Evolutionary conservation across 2,797 vertebrate species (phyloP).

Genomic region (Epinephelus awoara): DNA sequence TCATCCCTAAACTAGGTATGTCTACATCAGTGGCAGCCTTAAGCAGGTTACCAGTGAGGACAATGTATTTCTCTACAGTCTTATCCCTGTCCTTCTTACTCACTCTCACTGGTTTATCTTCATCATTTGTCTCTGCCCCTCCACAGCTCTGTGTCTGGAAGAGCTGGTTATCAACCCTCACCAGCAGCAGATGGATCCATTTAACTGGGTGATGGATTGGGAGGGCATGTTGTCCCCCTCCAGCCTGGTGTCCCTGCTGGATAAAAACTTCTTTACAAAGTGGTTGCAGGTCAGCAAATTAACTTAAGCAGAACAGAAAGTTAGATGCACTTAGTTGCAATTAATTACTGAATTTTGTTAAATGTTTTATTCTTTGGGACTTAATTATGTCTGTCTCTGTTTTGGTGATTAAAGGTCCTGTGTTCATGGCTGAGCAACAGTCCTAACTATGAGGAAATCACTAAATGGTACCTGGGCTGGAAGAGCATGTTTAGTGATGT

Average conservation of each 20-base stretch:
- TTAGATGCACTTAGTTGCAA: neutral
- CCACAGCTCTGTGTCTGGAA: slow-evolving; percentile 91
- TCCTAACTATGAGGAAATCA: slow-evolving; percentile 98
- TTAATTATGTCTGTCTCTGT: neutral
- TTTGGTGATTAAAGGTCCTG: slow-evolving; percentile 88
- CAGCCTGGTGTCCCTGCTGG: slow-evolving; percentile 93
- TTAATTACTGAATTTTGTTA: neutral
- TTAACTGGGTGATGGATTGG: slow-evolving; percentile 98
- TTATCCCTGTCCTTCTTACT: neutral
- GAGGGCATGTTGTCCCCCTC: slow-evolving; percentile 96
- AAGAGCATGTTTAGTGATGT: slow-evolving; percentile 96
- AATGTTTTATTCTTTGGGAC: neutral
- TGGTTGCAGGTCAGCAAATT: slow-evolving; percentile 93
- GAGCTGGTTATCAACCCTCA: slow-evolving; percentile 97
- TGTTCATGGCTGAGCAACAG: slow-evolving; percentile 98
- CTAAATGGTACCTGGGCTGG: slow-evolving; percentile 99
- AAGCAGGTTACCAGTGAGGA: neutral
- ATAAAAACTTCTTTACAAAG: slow-evolving; percentile 98
- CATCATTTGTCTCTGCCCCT: slow-evolving; percentile 14
- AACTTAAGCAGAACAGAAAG: neutral
- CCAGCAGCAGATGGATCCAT: slow-evolving; percentile 98
- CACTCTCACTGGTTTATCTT: neutral
- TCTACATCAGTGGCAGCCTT: neutral
- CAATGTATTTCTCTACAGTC: neutral
- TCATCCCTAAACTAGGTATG: slow-evolving; percentile 96